Base-by-base conservation (phyloP, 2,113 vertebrate species). In the Mesoclemmys tuberculata region DNA sequence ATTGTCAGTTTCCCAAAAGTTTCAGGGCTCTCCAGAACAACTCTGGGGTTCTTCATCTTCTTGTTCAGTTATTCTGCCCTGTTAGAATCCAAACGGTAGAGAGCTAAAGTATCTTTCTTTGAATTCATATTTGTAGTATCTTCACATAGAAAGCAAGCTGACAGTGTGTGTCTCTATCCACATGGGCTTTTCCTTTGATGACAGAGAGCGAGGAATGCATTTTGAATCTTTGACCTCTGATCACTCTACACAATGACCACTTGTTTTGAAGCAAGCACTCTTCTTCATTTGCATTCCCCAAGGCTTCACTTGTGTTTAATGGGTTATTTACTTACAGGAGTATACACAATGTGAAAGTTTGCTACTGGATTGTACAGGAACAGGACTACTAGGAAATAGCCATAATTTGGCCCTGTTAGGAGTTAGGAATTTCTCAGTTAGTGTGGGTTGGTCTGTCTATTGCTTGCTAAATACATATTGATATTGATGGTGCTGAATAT, bases 361-460 rank as follows among this genome's bases (percentile, higher is more conserved):
- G 26, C 56, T 58, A 18, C 29, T 58, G 56, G 8, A 11, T 58
- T 58, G 26, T 58, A 58, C 26, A 58, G 56, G 9, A 58, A 58
- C 24, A 58, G 26, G n/a, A n/a, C n/a, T n/a, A 5, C 12, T 80
- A 46, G 27, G 31, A 68, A 88, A 18, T 41, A 26, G 48, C 64
- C 35, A 5, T 35, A 84, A 1, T 48, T 41, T 11, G 82, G 41
- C 61, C 71, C 21, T 18, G 29, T 4, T 24, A 0, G 31, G 12
- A 90, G 5, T 3, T 82, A 49, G 35, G 14, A 88, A 78, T 92
- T 88, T 56, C 88, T 84, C 85, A 71, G 26, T 8, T 84, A 48
- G 21, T 74, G 29, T 0, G 2, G 46, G 21, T 75, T 79, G 77
- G 44, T 44, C 24, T 88, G 27, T 83, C 85, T 92, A 46, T 35